Base-by-base conservation (phyloP, 2,113 vertebrate species). In the Lipotes vexillifer region DNA sequence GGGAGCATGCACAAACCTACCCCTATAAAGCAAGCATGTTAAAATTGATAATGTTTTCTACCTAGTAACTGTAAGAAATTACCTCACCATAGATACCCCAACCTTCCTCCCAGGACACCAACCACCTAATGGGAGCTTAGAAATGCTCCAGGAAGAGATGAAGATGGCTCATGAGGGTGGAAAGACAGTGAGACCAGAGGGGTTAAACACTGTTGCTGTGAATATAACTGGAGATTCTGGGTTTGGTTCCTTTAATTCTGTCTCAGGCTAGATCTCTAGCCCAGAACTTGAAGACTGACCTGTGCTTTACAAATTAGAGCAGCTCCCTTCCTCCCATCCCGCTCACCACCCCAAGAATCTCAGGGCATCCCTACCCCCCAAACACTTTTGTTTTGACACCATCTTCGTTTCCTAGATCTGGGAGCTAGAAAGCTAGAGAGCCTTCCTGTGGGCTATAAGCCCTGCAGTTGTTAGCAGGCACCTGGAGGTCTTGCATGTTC, bases 181-280 rank as follows among this genome's bases (percentile, higher is more conserved):
- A 46, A 52, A 38, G 77, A 25, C 6, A 1, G 3, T 36, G 84
- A 44, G 23, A 61, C 46, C 10, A 0, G 38, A 88, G 88, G 88
- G 80, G 93, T 94, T 98, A 97, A 97, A 68, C 27, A 77, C 36
- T 78, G 55, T 85, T 82, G 71, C 77, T 92, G 41, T 88, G 18
- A 88, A 71, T 88, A 80, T 23, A 38, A 36, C 31, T 17, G 14
- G 85, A 88, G 23, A 52, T 55, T 75, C 27, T 31, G 77, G 44
- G 18, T 57, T 84, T 74, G 55, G n/a, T 72, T 49, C 61, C 86
- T 94, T 87, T 77, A 52, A 71, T 66, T 90, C 69, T 61, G 36
- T 55, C 20, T 88, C 17, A 11, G 71, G 15, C 38, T 66, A 44
- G 8, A 46, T 41, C 36, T 38, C 52, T 49, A 59, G 33, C 49